These are phyloP conservation scores for Eucera pruinosa DNA, from an alignment of 2,888 invertebrate species.

Conservation along the genomic window DNA sequence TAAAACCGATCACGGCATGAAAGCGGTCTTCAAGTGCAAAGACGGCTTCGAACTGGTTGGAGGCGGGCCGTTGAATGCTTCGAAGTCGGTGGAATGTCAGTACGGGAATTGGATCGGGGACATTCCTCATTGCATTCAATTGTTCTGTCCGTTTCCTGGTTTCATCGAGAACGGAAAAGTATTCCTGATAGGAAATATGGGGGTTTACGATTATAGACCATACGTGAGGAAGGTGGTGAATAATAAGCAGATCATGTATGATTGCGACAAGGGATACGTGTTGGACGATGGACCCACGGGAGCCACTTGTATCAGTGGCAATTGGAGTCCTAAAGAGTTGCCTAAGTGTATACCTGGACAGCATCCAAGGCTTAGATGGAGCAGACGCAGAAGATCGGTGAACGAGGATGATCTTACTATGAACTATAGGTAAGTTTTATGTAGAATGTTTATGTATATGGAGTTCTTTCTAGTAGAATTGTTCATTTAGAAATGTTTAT, in stretches of 20 bases:
- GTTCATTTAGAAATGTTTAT: too few relatives aligned
- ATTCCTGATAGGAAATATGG: slow-evolving; percentile 97
- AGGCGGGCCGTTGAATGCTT: slow-evolving; percentile 87
- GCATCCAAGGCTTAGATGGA: slow-evolving; percentile 94
- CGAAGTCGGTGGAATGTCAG: slow-evolving; percentile 93
- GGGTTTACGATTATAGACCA: slow-evolving; percentile 96
- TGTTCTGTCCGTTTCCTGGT: slow-evolving; percentile 97
- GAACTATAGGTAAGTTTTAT: slow-evolving; percentile 62
- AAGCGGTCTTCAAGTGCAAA: slow-evolving; percentile 96
- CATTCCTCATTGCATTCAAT: slow-evolving; percentile 92
- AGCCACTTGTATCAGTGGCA: slow-evolving; percentile 97
- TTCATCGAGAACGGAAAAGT: slow-evolving; percentile 95
- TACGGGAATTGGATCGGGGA: slow-evolving; percentile 98
- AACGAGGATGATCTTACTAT: slow-evolving; percentile 58
- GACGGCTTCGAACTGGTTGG: slow-evolving; percentile 94
- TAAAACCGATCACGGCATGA: slow-evolving; percentile 98
- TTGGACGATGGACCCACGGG: slow-evolving; percentile 93
- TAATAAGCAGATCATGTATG: slow-evolving; percentile 98
- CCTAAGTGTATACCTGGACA: slow-evolving; percentile 94
- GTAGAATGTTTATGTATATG: too few relatives aligned
- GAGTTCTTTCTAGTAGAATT: too few relatives aligned
- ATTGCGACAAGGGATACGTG: slow-evolving; percentile 96
- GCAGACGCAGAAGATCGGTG: slow-evolving; percentile 88
- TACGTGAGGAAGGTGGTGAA: slow-evolving; percentile 96
- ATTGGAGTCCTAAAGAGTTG: slow-evolving; percentile 95